A percentile compares a stretch with the other conserved stretches of the same genome.
Conservation (phyloP, 2,113 vertebrate species). For the Leiothrix lutea region DNA sequence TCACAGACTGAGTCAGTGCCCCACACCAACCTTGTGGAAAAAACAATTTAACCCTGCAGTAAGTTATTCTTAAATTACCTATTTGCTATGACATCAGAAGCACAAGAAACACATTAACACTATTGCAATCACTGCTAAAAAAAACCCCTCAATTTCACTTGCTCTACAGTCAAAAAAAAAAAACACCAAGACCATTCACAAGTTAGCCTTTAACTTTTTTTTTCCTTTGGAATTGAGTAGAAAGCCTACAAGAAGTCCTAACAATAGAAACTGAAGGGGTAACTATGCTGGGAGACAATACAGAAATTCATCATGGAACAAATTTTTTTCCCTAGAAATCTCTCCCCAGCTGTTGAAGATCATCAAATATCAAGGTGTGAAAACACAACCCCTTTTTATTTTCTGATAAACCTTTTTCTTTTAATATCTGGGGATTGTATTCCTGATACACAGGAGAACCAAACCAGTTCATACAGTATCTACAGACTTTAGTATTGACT, state of each 20-base stretch:
- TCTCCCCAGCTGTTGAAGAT: background rate
- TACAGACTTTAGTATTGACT: background rate
- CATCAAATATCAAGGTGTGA: background rate
- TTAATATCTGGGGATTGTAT: background rate
- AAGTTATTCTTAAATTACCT: background rate
- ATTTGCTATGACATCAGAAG: background rate
- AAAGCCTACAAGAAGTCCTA: background rate
- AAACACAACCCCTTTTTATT: background rate
- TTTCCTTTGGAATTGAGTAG: background rate
- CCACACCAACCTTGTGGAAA: background rate
- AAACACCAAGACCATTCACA: background rate
- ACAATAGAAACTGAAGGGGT: background rate
- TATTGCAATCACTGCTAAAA: background rate
- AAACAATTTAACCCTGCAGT: background rate
- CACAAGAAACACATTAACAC: background rate
- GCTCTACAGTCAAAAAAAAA: background rate
- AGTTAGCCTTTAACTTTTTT: background rate
- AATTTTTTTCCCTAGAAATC: background rate
- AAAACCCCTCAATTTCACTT: accelerated
- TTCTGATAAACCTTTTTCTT: background rate
- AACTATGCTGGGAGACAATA: background rate
- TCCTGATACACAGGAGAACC: background rate
- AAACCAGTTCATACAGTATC: background rate
- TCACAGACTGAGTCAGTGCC: background rate
- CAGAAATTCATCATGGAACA: background rate